Evolutionary conservation across 2,888 invertebrate genomes (phyloP).

Genomic region (Ashinkailepas kermadecensis): DNA sequence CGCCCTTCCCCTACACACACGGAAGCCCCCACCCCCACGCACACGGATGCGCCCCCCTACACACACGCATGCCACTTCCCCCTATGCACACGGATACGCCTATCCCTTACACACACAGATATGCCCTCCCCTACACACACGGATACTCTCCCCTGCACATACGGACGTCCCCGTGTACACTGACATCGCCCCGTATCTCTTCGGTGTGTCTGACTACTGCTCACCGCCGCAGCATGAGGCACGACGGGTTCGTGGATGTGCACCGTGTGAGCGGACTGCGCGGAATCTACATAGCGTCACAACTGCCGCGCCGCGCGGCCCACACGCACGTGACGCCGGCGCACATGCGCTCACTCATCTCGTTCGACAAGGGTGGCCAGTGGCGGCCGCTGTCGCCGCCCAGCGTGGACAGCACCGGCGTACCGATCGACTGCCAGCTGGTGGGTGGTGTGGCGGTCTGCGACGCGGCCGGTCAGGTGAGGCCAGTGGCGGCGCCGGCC

Average conservation of each 20-base stretch:
- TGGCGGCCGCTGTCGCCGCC: constrained; percentile 73
- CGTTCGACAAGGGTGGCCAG: constrained; percentile 76
- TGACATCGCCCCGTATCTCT: no score
- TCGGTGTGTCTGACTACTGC: neutral
- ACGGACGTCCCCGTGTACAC: no score
- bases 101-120: no score
- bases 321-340: constrained; percentile 51
- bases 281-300: constrained; percentile 83
- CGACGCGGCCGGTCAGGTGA: no score
- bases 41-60: no score
- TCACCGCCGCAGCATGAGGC: constrained; percentile 47
- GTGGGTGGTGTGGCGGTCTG: constrained; percentile 37
- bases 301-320: constrained; percentile 52
- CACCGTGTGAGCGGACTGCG: constrained; percentile 78
- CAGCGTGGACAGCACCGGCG: constrained; percentile 57
- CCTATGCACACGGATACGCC: no score
- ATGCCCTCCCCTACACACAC: no score
- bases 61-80: no score
- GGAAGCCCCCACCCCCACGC: no score
- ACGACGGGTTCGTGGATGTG: constrained; percentile 76
- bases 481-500: no score
- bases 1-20: no score
- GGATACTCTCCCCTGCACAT: no score
- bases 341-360: constrained; percentile 68
- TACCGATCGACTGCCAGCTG: constrained; percentile 56